Percentiles rank a stretch among this genome's conserved stretches.
phyloP scores from a whole-genome alignment of 2,888 invertebrate species.

The Lymantria monacha region DNA sequence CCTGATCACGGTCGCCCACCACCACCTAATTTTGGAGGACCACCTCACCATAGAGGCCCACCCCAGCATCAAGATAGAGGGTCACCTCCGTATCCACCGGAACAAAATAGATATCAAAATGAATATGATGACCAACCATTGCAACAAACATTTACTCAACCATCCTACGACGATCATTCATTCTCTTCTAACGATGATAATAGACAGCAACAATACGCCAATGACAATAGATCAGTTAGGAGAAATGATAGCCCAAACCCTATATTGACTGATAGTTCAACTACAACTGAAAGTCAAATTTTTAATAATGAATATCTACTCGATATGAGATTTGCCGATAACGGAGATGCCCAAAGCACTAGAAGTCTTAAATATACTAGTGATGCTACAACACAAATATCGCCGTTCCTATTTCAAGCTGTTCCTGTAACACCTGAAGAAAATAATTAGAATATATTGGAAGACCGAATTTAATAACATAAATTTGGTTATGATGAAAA shows the following conservation, averaged over 20 bases:
- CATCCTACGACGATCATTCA: not conserved
- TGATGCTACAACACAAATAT: not conserved
- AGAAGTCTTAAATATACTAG: slow-evolving; percentile 1
- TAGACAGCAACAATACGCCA: not conserved
- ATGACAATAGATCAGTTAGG: not conserved
- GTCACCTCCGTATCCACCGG: slow-evolving; percentile 4
- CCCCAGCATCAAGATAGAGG: not conserved
- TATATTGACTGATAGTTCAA: not conserved
- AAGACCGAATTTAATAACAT: too few species aligned
- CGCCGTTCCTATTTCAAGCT: not conserved
- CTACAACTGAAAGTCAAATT: slow-evolving; percentile 6
- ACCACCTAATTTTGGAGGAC: slow-evolving; percentile 11
- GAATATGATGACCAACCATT: not conserved
- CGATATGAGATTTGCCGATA: slow-evolving; percentile 25
- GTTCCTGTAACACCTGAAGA: not conserved
- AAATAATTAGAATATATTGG: not conserved
- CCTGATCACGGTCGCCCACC: slow-evolving; percentile 8
- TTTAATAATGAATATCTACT: slow-evolving; percentile 8
- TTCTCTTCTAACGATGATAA: not conserved
- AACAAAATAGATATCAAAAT: not conserved
- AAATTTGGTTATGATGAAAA: too few species aligned
- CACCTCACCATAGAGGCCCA: not conserved
- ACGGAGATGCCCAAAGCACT: not conserved
- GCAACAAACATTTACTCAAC: not conserved
- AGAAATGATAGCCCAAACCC: not conserved